Evolutionary conservation across 2,797 vertebrate species (phyloP).

Genomic region (Sphenopsis melanotis): DNA sequence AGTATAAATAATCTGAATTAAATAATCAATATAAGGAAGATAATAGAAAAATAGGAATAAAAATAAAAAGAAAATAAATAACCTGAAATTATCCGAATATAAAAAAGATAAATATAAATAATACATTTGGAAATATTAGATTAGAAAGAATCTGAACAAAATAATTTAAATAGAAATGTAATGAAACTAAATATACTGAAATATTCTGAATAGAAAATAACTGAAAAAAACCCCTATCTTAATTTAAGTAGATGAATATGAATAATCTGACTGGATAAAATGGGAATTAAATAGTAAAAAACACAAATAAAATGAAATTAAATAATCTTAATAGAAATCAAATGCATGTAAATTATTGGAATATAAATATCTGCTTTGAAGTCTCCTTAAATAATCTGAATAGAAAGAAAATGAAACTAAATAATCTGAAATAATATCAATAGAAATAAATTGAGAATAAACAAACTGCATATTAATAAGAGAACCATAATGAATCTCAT

Average conservation of each 20-base stretch:
- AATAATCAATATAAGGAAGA: background rate
- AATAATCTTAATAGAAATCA: background rate
- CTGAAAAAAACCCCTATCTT: background rate
- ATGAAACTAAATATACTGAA: background rate
- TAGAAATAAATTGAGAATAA: background rate
- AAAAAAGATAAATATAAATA: background rate
- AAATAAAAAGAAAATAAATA: background rate
- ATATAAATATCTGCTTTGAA: background rate
- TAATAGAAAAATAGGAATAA: background rate
- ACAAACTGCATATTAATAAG: background rate
- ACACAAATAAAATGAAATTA: background rate
- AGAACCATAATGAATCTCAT: background rate
- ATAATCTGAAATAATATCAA: background rate
- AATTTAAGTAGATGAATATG: background rate
- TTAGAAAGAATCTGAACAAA: background rate
- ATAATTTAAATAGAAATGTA: background rate
- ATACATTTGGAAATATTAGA: background rate
- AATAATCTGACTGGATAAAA: background rate
- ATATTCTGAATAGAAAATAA: background rate
- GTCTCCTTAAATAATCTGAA: background rate
- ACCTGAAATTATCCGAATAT: background rate
- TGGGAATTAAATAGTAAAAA: background rate
- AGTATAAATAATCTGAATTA: background rate
- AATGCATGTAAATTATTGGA: background rate
- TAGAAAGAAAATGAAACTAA: background rate